Evolutionary conservation across 1,140 invertebrate genomes (phyloP).

Genomic region (Belonocnema kinseyi): DNA sequence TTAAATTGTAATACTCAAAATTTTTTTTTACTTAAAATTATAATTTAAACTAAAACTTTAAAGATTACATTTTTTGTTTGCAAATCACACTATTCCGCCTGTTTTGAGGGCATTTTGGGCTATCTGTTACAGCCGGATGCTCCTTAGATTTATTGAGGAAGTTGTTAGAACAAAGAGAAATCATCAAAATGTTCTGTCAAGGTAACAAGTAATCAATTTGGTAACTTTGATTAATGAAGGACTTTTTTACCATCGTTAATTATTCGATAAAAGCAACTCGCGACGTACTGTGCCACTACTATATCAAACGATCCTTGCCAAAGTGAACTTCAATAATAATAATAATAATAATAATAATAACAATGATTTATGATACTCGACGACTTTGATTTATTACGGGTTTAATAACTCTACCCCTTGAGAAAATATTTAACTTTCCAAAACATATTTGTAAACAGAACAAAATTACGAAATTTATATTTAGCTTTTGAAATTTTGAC

Average conservation of each 20-base stretch:
- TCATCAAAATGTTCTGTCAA: background rate
- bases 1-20: no score
- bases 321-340: slow-evolving; percentile 20
- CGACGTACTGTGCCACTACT: slow-evolving; percentile 3
- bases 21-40: no score
- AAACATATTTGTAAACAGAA: background rate
- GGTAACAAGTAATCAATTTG: slow-evolving; percentile 13
- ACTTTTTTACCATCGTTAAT: slow-evolving; percentile 1
- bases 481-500: no score
- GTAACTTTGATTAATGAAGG: slow-evolving; percentile 10
- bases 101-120: no score
- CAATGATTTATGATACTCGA: slow-evolving; percentile 21
- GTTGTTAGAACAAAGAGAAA: background rate
- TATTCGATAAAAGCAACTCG: slow-evolving; percentile 1
- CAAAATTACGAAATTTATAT: background rate
- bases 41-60: no score
- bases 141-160: background rate
- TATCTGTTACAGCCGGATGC: no score
- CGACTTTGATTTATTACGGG: slow-evolving; percentile 13
- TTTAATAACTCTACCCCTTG: background rate
- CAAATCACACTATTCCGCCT: no score
- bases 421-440: background rate
- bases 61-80: no score
- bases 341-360: slow-evolving; percentile 10
- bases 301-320: slow-evolving; percentile 16